A percentile compares a stretch with the other conserved stretches of the same genome.
Conservation (phyloP, 2,797 vertebrate species). For the Brachyalestes nurse region DNA sequence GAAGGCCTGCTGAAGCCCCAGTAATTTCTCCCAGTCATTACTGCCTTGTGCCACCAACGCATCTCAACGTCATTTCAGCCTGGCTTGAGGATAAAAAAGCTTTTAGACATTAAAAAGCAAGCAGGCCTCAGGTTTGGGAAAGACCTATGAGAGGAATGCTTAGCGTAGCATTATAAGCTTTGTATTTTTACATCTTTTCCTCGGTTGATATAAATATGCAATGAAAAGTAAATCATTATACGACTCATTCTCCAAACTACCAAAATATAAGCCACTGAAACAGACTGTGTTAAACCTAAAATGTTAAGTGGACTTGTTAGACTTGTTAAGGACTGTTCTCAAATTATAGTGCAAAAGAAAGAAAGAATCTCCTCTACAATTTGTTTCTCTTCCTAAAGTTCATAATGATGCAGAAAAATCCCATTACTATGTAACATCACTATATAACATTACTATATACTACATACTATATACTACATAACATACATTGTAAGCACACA, state of each 20-base stretch:
- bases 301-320: not conserved
- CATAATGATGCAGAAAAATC: too few relatives aligned
- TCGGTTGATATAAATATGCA: too few relatives aligned
- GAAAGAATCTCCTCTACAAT: too few relatives aligned
- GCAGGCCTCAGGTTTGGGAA: conserved; percentile 8
- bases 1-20: conserved; percentile 74
- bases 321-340: too few relatives aligned
- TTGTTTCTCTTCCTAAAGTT: too few relatives aligned
- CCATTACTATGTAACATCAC: too few relatives aligned
- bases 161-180: not conserved
- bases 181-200: not conserved
- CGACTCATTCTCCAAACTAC: not conserved
- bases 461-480: too few relatives aligned
- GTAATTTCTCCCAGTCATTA: conserved; percentile 80
- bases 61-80: conserved; percentile 75
- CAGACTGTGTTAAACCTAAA: not conserved
- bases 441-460: too few relatives aligned
- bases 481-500: too few relatives aligned
- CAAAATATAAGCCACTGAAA: not conserved
- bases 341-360: too few relatives aligned
- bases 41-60: conserved; percentile 71
- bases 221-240: not conserved
- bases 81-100: conserved; percentile 50
- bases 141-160: not conserved
- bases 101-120: conserved; percentile 38